Percentiles rank a stretch among this genome's conserved stretches.
Conservation (phyloP, 2,888 invertebrate species). For the Phlogophora meticulosa region DNA sequence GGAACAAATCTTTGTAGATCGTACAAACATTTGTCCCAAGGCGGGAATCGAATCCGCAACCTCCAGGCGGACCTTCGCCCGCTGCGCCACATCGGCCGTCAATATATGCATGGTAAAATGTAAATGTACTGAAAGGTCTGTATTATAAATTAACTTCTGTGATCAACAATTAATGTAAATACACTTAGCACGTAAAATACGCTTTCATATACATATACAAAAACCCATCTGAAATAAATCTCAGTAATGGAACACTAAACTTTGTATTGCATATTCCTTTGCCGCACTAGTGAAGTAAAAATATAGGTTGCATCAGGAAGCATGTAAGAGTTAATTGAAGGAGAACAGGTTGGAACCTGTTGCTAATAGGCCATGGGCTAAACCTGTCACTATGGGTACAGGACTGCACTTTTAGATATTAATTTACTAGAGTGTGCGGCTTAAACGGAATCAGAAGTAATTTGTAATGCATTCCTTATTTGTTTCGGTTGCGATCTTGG, state of each 20-base stretch:
- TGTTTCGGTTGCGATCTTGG: not conserved
- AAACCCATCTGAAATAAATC: not conserved
- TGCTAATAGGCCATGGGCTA: slow-evolving; percentile 47
- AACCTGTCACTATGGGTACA: slow-evolving; percentile 50
- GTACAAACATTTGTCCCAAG: too few species aligned
- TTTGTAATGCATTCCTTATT: slow-evolving; percentile 7
- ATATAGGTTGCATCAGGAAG: slow-evolving; percentile 61
- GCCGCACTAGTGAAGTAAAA: slow-evolving; percentile 36
- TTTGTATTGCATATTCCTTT: slow-evolving; percentile 26
- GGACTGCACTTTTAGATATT: slow-evolving; percentile 35
- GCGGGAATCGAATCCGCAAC: too few species aligned
- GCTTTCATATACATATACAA: not conserved
- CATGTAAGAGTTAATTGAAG: slow-evolving; percentile 56
- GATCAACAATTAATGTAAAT: too few species aligned
- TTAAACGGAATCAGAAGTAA: slow-evolving; percentile 17
- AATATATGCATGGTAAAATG: too few species aligned
- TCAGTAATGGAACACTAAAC: not conserved
- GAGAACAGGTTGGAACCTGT: slow-evolving; percentile 47
- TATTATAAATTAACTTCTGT: too few species aligned
- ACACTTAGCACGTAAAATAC: too few species aligned
- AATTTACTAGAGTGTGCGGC: slow-evolving; percentile 34
- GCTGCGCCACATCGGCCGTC: too few species aligned
- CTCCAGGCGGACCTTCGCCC: too few species aligned
- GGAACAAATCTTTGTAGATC: too few species aligned
- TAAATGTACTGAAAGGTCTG: too few species aligned